Conservation (phyloP, 1,140 invertebrate species). For the Stratiolaelaps scimitus region DNA sequence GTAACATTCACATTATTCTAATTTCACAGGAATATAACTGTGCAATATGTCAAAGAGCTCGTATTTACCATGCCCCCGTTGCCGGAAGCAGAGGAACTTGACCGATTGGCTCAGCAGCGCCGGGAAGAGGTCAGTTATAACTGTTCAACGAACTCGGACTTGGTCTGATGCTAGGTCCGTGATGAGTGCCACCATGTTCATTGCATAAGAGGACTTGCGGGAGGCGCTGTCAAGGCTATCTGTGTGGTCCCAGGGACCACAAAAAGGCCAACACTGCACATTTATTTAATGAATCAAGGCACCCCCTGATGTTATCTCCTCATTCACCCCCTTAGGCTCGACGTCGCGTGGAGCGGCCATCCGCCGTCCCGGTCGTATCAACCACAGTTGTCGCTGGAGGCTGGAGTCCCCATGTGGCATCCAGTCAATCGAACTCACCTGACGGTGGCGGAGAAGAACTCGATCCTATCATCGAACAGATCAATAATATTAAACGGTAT, state of each 20-base stretch:
- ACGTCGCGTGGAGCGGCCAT: constrained; percentile 1
- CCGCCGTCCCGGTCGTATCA: background rate
- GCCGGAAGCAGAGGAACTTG: constrained; percentile 15
- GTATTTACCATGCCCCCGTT: constrained; percentile 1
- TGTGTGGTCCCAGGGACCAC: too few relatives aligned
- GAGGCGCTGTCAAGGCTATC: too few relatives aligned
- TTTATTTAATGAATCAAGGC: background rate
- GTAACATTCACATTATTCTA: too few relatives aligned
- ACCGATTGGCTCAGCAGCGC: constrained; percentile 1
- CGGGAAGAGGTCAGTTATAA: background rate
- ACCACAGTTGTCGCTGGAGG: constrained; percentile 20
- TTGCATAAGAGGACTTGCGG: too few relatives aligned
- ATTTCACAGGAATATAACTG: constrained; percentile 3
- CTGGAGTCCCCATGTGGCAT: background rate
- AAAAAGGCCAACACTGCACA: too few relatives aligned
- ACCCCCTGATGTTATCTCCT: background rate
- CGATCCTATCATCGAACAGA: constrained; percentile 6
- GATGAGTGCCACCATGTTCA: too few relatives aligned
- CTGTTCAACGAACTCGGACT: background rate
- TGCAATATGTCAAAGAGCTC: constrained; percentile 19
- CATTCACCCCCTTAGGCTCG: background rate
- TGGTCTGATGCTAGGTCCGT: background rate
- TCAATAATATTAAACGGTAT: constrained; percentile 5
- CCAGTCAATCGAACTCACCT: background rate
- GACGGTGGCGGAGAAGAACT: background rate